Evolutionary conservation across 2,113 vertebrate genomes (phyloP), one percentile per base, ranked within the genome.

Genomic region (Nematolebias whitei): DNA sequence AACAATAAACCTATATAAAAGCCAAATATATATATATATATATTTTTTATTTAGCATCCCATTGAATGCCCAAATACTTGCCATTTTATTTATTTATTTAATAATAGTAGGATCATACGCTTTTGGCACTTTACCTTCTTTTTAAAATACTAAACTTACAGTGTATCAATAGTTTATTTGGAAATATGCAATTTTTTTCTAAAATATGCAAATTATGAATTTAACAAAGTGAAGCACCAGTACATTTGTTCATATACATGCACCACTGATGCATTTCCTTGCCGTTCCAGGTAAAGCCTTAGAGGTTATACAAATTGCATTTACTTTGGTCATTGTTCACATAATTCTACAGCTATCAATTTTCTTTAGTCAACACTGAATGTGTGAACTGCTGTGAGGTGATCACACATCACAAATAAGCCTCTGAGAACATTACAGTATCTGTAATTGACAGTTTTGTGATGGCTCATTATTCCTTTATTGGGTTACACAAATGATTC

Each of bases 401-500:
- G 64, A 67, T 52, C 50, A 54, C n/a, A 39, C 52, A 71, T 47
- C 49, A 26, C 70, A 81, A 79, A 74, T 62, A 78, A 59, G 47
- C 59, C 19, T 24, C 56, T 20, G 49, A 41, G 45, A 84, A 54
- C 55, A 85, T 53, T 69, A 79, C 49, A n/a, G 49, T 44, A 60
- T 54, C 58, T 83, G 54, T 82, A 80, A 87, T 43, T 87, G 78
- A 78, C 79, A 84, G 71, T 74, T 71, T 43, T 60, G 49, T 43
- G 61, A 82, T 51, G 67, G 74, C 78, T 89, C 82, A 83, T 88
- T 89, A 85, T 83, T 56, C 26, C 26, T 71, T 76, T 80, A 81
- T 68, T 76, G 60, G 55, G 32, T 81, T 72, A 71, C 73, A 56
- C 58, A 75, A 87, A 78, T 60, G 65, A 44, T 12, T 11, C 18